phyloP scores from a whole-genome alignment of 2,888 invertebrate species.

The Masnerella sp. region DNA sequence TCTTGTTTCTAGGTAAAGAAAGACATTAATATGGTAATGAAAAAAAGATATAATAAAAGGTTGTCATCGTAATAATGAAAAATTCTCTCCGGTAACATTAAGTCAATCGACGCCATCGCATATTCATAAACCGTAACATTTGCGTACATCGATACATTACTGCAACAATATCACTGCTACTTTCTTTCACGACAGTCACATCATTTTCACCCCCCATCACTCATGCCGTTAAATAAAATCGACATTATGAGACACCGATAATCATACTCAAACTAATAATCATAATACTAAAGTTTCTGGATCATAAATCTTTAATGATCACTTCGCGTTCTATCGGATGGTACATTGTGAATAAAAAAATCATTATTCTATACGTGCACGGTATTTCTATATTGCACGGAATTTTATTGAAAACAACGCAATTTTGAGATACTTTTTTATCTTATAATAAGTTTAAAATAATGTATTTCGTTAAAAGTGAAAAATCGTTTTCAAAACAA shows the following conservation, averaged over 20 bases:
- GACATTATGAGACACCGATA: constrained; percentile 8
- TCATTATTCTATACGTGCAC: too few species aligned
- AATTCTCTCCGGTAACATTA: constrained; percentile 5
- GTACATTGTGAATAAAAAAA: too few species aligned
- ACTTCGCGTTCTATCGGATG: background rate
- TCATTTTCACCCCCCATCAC: constrained; percentile 9
- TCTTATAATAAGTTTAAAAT: too few species aligned
- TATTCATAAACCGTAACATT: constrained; percentile 30
- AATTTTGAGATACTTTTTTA: too few species aligned
- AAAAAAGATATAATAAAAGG: too few species aligned
- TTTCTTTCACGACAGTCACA: constrained; percentile 3
- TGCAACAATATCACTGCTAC: background rate
- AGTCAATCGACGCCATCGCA: constrained; percentile 30
- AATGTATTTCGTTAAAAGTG: too few species aligned
- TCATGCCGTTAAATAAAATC: constrained; percentile 3
- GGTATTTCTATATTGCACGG: too few species aligned
- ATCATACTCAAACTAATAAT: constrained; percentile 13
- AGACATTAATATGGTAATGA: too few species aligned
- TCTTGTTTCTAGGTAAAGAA: too few species aligned
- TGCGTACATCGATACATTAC: constrained; percentile 23
- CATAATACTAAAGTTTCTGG: constrained; percentile 1
- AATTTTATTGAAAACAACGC: too few species aligned
- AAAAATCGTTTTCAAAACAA: too few species aligned
- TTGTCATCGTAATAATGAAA: constrained; percentile 29
- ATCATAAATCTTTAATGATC: constrained; percentile 17